phyloP scores from a whole-genome alignment of 2,113 vertebrate species.

The Mustela nigripes region DNA sequence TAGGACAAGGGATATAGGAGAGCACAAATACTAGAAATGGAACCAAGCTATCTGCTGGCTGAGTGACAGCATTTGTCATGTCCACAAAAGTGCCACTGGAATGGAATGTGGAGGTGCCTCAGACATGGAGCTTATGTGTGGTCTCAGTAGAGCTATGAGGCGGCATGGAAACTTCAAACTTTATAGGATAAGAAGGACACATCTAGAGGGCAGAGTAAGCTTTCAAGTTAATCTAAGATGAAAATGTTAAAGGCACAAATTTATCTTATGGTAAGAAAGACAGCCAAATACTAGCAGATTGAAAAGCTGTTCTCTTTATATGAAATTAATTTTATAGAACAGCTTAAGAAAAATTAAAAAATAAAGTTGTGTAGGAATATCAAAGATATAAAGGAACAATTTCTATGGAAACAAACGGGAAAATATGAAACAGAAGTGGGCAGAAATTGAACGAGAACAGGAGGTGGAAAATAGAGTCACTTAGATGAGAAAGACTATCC shows the following conservation, averaged over 20 bases:
- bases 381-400: neutral
- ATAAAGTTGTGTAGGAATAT: neutral
- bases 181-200: neutral
- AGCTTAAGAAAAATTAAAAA: neutral
- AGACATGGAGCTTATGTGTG: neutral
- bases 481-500: neutral
- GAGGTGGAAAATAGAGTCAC: neutral
- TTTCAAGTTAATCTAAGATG: neutral
- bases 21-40: neutral
- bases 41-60: neutral
- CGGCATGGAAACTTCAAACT: rapidly evolving
- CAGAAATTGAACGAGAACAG: neutral
- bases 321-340: constrained; percentile 13
- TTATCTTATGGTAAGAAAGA: neutral
- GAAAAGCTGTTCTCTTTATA: neutral
- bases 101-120: neutral
- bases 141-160: neutral
- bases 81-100: neutral
- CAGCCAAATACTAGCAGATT: neutral
- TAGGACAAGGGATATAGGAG: neutral
- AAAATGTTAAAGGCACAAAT: constrained; percentile 16
- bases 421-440: neutral
- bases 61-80: neutral
- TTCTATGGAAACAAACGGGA: neutral
- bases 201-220: neutral